Base-by-base conservation (phyloP, 2,888 invertebrate genomes). In the Bellardia bayeri region DNA sequence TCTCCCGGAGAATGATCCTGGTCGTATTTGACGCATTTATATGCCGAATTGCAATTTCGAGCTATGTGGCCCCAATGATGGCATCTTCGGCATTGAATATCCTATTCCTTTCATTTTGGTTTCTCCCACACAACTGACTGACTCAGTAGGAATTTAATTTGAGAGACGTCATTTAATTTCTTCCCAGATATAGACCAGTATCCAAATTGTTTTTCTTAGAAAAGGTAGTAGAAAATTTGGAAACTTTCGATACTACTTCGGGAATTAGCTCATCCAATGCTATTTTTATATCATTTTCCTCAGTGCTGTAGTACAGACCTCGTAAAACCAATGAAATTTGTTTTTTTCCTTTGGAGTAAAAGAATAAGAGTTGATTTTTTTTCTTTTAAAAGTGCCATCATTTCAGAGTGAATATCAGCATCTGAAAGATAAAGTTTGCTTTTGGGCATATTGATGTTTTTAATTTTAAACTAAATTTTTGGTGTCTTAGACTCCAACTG, bases 1-100 rank as follows among this genome's bases (percentile, higher is more conserved):
- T 72, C 56, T 30, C 58, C 58, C 1, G 37, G 72, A 23, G 2
- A 1, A 42, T 72, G 72, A 11, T 23, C 42, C 13, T 72, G 58
- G 13, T 72, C 82, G 90, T 87, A 81, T 89, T 79, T 58, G 0
- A 58, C 58, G 42, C 71, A 89, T 88, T 84, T 91, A 23, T 72
- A 72, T 4, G n/a, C 16, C 1, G 40, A 58, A 6, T 40, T 56
- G 13, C 54, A 72, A 13, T 90, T 58, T 87, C 87, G 56, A 86
- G 89, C 76, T 81, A 74, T 66, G 87, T 72, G 64, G 14, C 66
- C 64, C 54, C 64, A 81, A 14, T 23, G 42, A 5, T 63, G 58
- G n/a, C 75, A 75, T 16, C 75, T 13, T 61, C 63, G 33, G 33
- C 5, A 75, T 9, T 75, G 61, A 2, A 49, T 61, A 1, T 14